A percentile compares a stretch with the other conserved stretches of the same genome.
These are phyloP conservation scores for Hyperoplus immaculatus DNA, from an alignment of 2,797 vertebrate species.

Conservation along the genomic window DNA sequence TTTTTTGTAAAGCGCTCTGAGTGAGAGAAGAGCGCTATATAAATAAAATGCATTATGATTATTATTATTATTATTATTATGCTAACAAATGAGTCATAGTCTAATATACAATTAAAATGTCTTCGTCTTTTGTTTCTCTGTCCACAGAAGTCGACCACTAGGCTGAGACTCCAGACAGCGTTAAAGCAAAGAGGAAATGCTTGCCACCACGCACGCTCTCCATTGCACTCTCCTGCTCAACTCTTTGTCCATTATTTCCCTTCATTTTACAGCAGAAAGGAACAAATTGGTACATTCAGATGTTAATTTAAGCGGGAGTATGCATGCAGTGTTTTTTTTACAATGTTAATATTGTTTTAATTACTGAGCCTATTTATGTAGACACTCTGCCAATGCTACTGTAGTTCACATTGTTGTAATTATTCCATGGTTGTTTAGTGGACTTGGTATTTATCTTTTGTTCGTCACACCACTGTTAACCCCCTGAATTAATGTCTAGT, in stretches of 20 bases:
- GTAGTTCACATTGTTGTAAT: not conserved
- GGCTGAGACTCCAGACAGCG: not conserved
- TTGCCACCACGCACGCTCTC: constrained; percentile 10
- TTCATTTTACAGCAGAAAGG: not conserved
- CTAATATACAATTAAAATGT: not conserved
- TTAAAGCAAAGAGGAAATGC: not conserved
- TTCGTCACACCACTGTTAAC: constrained; percentile 1
- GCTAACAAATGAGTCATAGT: no score
- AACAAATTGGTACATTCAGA: not conserved
- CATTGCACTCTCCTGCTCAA: constrained; percentile 18
- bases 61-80: no score
- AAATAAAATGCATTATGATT: no score
- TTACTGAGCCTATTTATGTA: constrained; percentile 40
- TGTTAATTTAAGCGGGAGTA: constrained; percentile 25
- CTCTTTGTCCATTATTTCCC: not conserved
- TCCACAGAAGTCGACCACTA: constrained; percentile 52
- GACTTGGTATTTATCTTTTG: not conserved
- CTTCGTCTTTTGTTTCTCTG: not conserved
- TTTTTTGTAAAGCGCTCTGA: no score
- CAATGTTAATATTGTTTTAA: not conserved
- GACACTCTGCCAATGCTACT: not conserved
- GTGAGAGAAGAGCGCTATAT: no score
- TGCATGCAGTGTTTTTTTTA: constrained; percentile 37
- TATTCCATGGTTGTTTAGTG: not conserved
- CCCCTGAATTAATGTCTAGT: constrained; percentile 6